Conservation (phyloP, 2,797 vertebrate genomes). For the Myotis findleyi region DNA sequence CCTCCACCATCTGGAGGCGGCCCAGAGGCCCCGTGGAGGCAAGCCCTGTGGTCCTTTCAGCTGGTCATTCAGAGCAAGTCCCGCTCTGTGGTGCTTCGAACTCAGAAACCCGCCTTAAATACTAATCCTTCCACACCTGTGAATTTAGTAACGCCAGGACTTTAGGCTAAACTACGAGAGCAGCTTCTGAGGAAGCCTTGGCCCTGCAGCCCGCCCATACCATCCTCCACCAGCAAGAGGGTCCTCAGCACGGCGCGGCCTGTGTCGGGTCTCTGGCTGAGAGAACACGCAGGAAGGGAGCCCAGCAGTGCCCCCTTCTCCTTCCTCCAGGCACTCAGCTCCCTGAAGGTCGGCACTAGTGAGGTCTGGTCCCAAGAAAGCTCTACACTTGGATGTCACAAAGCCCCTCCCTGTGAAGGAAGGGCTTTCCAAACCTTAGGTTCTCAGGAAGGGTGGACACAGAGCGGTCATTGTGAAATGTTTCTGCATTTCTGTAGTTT, state of each 20-base stretch:
- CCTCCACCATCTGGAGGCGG: not conserved
- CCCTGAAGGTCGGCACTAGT: not conserved
- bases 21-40: too few species aligned
- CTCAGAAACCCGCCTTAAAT: constrained; percentile 69
- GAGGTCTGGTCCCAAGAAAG: not conserved
- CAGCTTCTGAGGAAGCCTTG: not conserved
- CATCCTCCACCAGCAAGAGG: not conserved
- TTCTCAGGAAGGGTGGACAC: not conserved
- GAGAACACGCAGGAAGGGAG: not conserved
- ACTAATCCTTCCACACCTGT: constrained; percentile 57
- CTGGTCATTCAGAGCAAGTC: not conserved
- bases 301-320: fast-evolving
- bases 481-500: not conserved
- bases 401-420: not conserved
- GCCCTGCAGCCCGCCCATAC: not conserved
- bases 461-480: not conserved
- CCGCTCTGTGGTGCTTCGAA: not conserved
- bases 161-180: not conserved
- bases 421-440: not conserved
- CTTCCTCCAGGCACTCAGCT: fast-evolving
- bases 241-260: not conserved
- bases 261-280: not conserved
- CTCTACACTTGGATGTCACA: too few species aligned
- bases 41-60: not conserved
- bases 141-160: not conserved